Conservation (phyloP, 2,888 invertebrate genomes). For the Chymomyza amoena region DNA sequence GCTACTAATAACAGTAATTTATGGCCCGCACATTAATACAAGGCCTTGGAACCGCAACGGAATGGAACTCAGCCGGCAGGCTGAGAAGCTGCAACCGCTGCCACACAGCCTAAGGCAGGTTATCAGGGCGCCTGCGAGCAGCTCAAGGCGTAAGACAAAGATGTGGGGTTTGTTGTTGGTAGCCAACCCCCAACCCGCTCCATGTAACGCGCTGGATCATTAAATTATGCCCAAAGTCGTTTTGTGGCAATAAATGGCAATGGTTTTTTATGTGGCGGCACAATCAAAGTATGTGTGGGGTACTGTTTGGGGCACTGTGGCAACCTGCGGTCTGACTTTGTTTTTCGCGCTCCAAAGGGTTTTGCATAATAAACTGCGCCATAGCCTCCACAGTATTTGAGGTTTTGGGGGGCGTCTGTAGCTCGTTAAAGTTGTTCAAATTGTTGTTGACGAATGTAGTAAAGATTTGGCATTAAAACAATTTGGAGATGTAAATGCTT, state of each 20-base stretch:
- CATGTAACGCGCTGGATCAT: conserved; percentile 13
- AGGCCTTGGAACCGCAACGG: conserved; percentile 10
- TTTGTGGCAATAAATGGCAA: conserved; percentile 42
- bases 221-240: conserved; percentile 47
- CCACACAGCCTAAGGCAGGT: conserved; percentile 28
- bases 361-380: conserved; percentile 18
- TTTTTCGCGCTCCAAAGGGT: conserved; percentile 39
- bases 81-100: background rate
- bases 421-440: conserved; percentile 21
- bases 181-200: background rate
- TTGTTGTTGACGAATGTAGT: background rate
- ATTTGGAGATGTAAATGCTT: background rate
- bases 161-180: background rate
- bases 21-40: conserved; percentile 46
- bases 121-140: conserved; percentile 10
- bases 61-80: background rate
- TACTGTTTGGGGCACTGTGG: background rate
- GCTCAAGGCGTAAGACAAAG: background rate
- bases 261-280: conserved; percentile 37
- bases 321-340: background rate
- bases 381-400: background rate
- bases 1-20: conserved; percentile 47
- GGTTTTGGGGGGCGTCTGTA: background rate
- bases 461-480: background rate
- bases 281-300: conserved; percentile 2